Conservation (phyloP, 2,797 vertebrate genomes). For the Eulemur albifrons region DNA sequence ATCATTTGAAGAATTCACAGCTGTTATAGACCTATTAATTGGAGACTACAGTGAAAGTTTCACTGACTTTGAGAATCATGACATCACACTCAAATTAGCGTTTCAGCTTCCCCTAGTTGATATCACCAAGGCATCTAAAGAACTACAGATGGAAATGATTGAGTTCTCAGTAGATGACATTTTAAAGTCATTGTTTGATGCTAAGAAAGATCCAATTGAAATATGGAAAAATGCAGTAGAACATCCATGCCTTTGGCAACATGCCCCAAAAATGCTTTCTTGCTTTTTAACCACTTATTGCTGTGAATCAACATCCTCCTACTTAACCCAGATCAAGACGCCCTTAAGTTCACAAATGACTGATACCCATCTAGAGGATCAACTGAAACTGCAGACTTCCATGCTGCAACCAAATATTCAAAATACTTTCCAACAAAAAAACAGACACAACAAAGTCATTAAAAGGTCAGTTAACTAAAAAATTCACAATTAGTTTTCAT, state of each 20-base stretch:
- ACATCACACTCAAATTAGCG: not conserved
- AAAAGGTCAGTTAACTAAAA: not conserved
- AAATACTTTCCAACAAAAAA: not conserved
- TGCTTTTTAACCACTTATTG: not conserved
- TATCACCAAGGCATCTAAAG: not conserved
- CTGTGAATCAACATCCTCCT: not conserved
- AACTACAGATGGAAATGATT: not conserved
- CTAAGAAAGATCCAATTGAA: not conserved
- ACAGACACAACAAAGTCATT: not conserved
- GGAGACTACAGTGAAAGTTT: not conserved
- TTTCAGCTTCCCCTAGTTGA: not conserved
- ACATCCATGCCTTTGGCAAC: not conserved
- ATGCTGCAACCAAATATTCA: not conserved
- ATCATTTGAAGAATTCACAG: not conserved
- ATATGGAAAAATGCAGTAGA: not conserved
- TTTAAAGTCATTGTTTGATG: not conserved
- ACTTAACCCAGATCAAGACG: not conserved
- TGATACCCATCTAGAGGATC: not conserved
- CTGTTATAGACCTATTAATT: not conserved
- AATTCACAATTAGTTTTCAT: too few relatives aligned
- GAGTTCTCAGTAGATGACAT: not conserved
- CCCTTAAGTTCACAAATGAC: not conserved
- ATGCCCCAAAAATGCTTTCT: not conserved
- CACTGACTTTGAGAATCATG: not conserved
- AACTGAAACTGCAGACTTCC: not conserved